Evolutionary conservation across 37 sponge, comb jelly and placozoan genomes (phyloP).

Genomic region (Agelas oroides): DNA sequence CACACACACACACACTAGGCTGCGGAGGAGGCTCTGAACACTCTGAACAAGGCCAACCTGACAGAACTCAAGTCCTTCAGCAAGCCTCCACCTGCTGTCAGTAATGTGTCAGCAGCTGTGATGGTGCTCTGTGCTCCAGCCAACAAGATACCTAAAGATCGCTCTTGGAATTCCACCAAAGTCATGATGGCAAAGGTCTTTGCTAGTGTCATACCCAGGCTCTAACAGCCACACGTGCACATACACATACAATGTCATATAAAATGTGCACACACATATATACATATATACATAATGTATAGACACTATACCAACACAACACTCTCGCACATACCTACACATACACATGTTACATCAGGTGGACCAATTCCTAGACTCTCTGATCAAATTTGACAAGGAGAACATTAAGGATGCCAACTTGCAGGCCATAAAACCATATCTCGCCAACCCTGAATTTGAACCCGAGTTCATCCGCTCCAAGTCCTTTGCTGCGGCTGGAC

Average conservation of each 20-base stretch:
- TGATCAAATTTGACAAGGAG: constrained; percentile 95
- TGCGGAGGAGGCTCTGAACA: constrained; percentile 91
- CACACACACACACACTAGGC: constrained; percentile 37
- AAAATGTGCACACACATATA: too few species aligned
- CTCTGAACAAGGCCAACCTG: constrained; percentile 95
- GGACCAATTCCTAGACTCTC: constrained; percentile 92
- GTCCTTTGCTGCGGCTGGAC: constrained; percentile 90
- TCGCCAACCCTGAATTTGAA: constrained; percentile 88
- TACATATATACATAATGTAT: too few species aligned
- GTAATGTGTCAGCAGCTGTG: constrained; percentile 94
- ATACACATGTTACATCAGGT: background rate
- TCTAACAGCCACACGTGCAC: background rate
- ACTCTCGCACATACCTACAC: too few species aligned
- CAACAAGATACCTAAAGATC: constrained; percentile 96
- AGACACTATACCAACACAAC: too few species aligned
- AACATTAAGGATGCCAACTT: constrained; percentile 90
- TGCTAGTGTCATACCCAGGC: background rate
- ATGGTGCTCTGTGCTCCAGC: constrained; percentile 87
- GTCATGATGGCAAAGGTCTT: constrained; percentile 89
- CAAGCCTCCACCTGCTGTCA: constrained; percentile 96
- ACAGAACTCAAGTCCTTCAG: constrained; percentile 98
- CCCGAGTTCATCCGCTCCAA: constrained; percentile 89
- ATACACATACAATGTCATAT: background rate
- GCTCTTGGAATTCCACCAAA: constrained; percentile 89
- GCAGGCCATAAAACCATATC: constrained; percentile 87